These are phyloP conservation scores for Carabus problematicus DNA, from an alignment of 2,888 invertebrate genomes.

Conservation along the genomic window DNA sequence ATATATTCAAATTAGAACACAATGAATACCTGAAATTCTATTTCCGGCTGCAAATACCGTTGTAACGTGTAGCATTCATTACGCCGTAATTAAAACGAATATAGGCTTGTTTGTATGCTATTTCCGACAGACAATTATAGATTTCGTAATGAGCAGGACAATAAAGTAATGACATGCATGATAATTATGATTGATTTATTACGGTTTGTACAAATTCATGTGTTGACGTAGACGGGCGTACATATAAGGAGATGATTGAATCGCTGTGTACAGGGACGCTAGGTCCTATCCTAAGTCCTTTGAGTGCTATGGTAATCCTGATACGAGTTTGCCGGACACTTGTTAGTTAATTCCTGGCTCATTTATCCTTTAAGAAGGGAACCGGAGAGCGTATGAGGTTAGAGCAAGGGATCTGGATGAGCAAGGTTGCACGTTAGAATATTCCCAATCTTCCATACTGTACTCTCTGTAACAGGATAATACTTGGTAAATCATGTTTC, in stretches of 20 bases:
- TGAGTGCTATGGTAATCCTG: constrained; percentile 21
- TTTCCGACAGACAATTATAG: no score
- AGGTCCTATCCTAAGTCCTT: constrained; percentile 9
- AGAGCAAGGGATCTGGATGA: neutral
- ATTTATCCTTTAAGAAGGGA: constrained; percentile 16
- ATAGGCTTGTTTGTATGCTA: no score
- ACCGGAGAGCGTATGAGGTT: neutral
- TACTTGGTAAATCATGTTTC: neutral
- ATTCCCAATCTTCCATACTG: neutral
- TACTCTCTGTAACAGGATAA: constrained; percentile 11
- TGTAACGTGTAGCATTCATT: no score
- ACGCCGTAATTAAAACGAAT: no score
- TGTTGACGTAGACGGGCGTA: neutral
- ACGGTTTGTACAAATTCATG: neutral
- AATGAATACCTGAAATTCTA: no score
- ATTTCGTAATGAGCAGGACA: no score
- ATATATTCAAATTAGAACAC: no score
- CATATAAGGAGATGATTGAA: constrained; percentile 4
- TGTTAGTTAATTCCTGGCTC: constrained; percentile 20
- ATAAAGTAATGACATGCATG: no score
- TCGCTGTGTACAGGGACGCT: neutral
- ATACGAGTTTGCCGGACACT: constrained; percentile 30
- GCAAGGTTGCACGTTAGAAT: neutral
- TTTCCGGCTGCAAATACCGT: no score
- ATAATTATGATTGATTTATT: no score